A percentile compares a stretch with the other conserved stretches of the same genome.
Conservation (phyloP, 1,140 invertebrate species). For the Ips nitidus region DNA sequence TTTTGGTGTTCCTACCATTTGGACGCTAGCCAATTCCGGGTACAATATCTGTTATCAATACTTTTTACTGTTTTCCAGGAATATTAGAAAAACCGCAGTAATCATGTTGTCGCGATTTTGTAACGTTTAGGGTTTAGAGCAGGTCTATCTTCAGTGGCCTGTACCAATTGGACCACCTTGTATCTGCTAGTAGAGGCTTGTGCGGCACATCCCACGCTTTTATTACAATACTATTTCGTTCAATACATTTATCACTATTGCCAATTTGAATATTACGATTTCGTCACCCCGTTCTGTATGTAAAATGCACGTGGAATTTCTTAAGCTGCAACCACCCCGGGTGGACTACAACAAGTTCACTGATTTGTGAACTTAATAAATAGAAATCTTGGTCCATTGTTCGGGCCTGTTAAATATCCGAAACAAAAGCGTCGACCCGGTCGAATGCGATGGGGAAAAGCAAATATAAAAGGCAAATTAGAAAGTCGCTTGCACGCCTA, state of each 20-base stretch:
- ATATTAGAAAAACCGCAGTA: neutral
- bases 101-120: neutral
- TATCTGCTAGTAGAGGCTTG: too few relatives aligned
- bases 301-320: too few relatives aligned
- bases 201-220: neutral
- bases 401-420: constrained; percentile 3
- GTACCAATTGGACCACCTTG: too few relatives aligned
- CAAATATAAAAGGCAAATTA: constrained; percentile 33
- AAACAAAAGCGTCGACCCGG: constrained; percentile 20
- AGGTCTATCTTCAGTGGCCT: too few relatives aligned
- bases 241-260: neutral
- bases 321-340: too few relatives aligned
- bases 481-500: constrained; percentile 33
- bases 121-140: too few relatives aligned
- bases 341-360: neutral
- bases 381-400: constrained; percentile 6
- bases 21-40: too few relatives aligned
- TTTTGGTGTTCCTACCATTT: too few relatives aligned
- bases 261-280: too few relatives aligned
- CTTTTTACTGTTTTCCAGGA: neutral
- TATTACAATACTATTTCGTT: constrained; percentile 7
- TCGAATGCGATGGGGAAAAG: constrained; percentile 16
- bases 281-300: too few relatives aligned
- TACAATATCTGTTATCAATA: neutral
- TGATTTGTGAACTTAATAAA: constrained; percentile 1